These are phyloP conservation scores for Phenganax subtilis DNA, from an alignment of 92 coral and sea anemone genomes.

Conservation along the genomic window DNA sequence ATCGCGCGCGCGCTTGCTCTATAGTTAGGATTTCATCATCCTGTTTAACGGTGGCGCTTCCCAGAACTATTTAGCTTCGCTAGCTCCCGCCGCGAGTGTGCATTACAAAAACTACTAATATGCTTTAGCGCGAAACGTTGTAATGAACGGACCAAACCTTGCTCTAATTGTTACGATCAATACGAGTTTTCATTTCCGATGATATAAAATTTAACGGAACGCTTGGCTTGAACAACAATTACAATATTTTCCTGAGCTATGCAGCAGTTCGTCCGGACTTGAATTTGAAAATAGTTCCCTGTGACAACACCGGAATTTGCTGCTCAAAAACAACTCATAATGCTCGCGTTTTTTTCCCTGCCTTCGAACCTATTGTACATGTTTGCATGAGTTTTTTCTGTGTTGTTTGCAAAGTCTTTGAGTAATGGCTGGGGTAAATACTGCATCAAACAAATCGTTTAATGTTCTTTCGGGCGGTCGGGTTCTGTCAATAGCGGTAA, in stretches of 20 bases:
- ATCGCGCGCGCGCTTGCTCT: background rate
- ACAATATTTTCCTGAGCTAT: slow-evolving; percentile 7
- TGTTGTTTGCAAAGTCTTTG: slow-evolving; percentile 37
- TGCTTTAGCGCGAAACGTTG: slow-evolving; percentile 8
- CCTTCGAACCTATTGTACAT: background rate
- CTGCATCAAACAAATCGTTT: slow-evolving; percentile 44
- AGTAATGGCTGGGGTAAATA: slow-evolving; percentile 42
- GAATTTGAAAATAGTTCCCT: background rate
- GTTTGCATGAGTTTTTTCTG: slow-evolving; percentile 6
- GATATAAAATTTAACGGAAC: slow-evolving; percentile 17
- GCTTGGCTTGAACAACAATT: slow-evolving; percentile 20
- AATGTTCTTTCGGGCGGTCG: slow-evolving; percentile 45
- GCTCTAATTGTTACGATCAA: slow-evolving; percentile 37
- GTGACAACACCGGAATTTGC: slow-evolving; percentile 24
- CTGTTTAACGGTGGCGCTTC: background rate
- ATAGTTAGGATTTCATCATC: background rate
- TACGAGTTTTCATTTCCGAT: slow-evolving; percentile 15
- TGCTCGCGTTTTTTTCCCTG: background rate
- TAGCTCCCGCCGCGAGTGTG: background rate
- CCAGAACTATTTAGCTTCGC: background rate
- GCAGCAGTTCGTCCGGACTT: slow-evolving; percentile 5
- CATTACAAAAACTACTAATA: slow-evolving; percentile 23
- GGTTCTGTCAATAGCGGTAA: slow-evolving; percentile 45
- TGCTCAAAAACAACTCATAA: background rate
- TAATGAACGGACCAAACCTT: slow-evolving; percentile 38